These are phyloP conservation scores for Limenitis camilla DNA, from an alignment of 2,888 invertebrate species.

Conservation along the genomic window DNA sequence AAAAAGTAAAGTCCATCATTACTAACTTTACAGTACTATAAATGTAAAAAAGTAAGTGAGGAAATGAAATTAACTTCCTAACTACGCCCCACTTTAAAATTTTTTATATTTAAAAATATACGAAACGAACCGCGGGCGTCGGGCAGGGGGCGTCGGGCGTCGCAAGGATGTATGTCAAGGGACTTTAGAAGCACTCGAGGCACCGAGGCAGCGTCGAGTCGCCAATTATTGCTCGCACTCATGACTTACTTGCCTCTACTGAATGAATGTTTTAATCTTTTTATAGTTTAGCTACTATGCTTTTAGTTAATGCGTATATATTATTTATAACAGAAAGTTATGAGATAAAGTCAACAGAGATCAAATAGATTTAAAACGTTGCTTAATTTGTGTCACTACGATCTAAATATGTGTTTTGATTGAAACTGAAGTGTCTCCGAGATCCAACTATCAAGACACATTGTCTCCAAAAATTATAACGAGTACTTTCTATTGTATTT, in stretches of 20 bases:
- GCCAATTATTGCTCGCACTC: slow-evolving; percentile 31
- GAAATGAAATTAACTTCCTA: slow-evolving; percentile 1
- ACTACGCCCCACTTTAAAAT: not conserved
- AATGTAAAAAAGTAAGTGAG: not conserved
- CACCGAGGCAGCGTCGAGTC: slow-evolving; percentile 19
- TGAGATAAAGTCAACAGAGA: too few relatives aligned
- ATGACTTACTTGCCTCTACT: slow-evolving; percentile 8
- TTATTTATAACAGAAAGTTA: too few relatives aligned
- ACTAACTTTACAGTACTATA: not conserved
- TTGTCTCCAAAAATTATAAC: too few relatives aligned
- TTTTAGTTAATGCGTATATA: not conserved
- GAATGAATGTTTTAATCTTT: slow-evolving; percentile 13
- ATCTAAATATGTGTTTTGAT: too few relatives aligned
- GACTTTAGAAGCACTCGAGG: slow-evolving; percentile 28
- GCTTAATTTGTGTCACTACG: too few relatives aligned
- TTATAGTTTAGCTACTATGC: slow-evolving; percentile 8
- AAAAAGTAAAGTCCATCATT: not conserved
- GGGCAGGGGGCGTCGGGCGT: slow-evolving; percentile 1
- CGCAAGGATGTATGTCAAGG: slow-evolving; percentile 36
- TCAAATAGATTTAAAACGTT: too few relatives aligned
- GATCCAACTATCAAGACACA: too few relatives aligned
- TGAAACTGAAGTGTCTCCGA: too few relatives aligned
- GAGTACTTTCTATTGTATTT: too few relatives aligned
- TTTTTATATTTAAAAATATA: slow-evolving; percentile 11
- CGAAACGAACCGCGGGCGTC: slow-evolving; percentile 10